phyloP scores from a whole-genome alignment of 1,140 invertebrate genomes.

The Antheraea mylitta region DNA sequence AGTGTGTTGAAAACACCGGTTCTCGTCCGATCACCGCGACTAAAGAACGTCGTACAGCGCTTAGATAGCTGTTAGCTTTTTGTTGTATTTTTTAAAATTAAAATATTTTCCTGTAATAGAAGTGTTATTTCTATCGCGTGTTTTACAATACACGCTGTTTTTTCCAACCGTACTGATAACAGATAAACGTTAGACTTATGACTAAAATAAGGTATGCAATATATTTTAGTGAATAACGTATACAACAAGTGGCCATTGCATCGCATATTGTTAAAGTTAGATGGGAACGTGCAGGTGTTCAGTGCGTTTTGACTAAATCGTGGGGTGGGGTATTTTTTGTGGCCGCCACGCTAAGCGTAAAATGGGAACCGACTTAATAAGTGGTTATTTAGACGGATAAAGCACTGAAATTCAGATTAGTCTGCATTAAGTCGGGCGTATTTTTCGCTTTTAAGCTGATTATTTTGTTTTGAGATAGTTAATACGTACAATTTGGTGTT shows the following conservation, averaged over 20 bases:
- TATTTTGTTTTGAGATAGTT: constrained; percentile 12
- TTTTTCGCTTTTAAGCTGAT: constrained; percentile 26
- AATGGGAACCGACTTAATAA: constrained; percentile 51
- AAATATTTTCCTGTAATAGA: too few relatives aligned
- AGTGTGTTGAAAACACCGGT: too few relatives aligned
- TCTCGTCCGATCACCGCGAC: too few relatives aligned
- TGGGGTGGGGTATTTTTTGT: constrained; percentile 61
- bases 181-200: too few relatives aligned
- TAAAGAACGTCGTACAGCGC: too few relatives aligned
- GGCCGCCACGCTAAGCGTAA: constrained; percentile 49
- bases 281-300: constrained; percentile 67
- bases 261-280: constrained; percentile 53
- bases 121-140: too few relatives aligned
- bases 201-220: neutral
- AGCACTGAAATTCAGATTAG: constrained; percentile 29
- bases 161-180: too few relatives aligned
- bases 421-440: neutral
- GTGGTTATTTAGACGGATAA: constrained; percentile 53
- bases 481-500: too few relatives aligned
- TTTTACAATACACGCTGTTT: too few relatives aligned
- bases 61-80: too few relatives aligned
- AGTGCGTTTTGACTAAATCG: constrained; percentile 31
- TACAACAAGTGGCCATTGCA: constrained; percentile 47
- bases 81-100: too few relatives aligned
- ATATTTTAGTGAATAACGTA: constrained; percentile 11